Percentiles rank a stretch among this genome's conserved stretches.
Conservation (phyloP, 1,140 invertebrate genomes). For the Heliconius nattereri region DNA sequence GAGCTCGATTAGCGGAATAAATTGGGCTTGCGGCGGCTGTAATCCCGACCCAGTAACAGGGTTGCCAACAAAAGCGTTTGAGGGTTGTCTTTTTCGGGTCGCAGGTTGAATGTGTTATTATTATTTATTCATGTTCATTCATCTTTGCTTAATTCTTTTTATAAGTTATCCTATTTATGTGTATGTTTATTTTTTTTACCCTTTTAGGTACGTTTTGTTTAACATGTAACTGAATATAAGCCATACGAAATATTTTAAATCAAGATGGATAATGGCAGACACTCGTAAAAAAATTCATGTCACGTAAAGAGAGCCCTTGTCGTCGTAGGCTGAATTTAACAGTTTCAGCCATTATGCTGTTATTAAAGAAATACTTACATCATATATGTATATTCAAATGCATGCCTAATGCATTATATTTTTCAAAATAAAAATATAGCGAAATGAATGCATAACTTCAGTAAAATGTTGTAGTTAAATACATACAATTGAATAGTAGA, state of each 20-base stretch:
- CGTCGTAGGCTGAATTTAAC: conserved; percentile 62
- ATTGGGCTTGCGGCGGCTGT: conserved; percentile 70
- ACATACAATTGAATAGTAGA: conserved; percentile 29
- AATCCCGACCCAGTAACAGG: conserved; percentile 65
- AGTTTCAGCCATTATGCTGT: conserved; percentile 40
- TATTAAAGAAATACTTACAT: too few relatives aligned
- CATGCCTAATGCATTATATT: too few relatives aligned
- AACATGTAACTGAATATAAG: too few relatives aligned
- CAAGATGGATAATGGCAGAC: conserved; percentile 36
- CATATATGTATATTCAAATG: too few relatives aligned
- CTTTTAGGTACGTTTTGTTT: too few relatives aligned
- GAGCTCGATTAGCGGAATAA: conserved; percentile 75
- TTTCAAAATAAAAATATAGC: too few relatives aligned
- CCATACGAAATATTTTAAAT: not conserved
- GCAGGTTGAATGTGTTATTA: conserved; percentile 69
- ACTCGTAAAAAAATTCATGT: conserved; percentile 79
- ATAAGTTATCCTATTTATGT: not conserved
- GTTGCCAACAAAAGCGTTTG: conserved; percentile 66
- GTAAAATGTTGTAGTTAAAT: conserved; percentile 2
- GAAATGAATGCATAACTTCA: not conserved
- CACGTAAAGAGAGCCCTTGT: conserved; percentile 48
- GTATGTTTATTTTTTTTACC: not conserved
- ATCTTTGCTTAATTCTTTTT: conserved; percentile 41
- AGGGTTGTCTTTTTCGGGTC: conserved; percentile 47
- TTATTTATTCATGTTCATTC: conserved; percentile 78